Evolutionary conservation across 2,888 invertebrate genomes (phyloP).

Genomic region (Chironomus riparius): DNA sequence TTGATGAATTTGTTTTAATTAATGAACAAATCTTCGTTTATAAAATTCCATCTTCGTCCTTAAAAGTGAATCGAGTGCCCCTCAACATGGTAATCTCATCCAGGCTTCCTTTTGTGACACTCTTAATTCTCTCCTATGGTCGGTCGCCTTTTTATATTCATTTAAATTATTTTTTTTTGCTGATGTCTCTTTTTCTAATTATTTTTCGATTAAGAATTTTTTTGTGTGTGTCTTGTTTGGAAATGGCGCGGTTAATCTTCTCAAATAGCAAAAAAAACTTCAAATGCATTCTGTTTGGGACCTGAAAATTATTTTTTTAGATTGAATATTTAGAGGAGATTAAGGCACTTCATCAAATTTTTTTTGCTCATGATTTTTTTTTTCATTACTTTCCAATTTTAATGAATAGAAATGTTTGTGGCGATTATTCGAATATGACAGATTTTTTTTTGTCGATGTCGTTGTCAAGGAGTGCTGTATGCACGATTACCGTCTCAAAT

Average conservation of each 20-base stretch:
- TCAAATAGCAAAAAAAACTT: slow-evolving; percentile 1
- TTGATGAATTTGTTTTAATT: slow-evolving; percentile 25
- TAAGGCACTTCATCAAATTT: slow-evolving; percentile 20
- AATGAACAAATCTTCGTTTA: not conserved
- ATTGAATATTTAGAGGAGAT: slow-evolving; percentile 6
- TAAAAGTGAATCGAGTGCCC: not conserved
- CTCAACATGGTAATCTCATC: not conserved
- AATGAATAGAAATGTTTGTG: not conserved
- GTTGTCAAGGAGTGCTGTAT: not conserved
- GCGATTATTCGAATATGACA: slow-evolving; percentile 6
- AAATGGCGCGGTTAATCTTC: slow-evolving; percentile 8
- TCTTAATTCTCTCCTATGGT: not conserved
- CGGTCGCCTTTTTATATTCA: not conserved
- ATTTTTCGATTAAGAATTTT: slow-evolving; percentile 22
- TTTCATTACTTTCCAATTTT: no score
- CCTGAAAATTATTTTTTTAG: not conserved
- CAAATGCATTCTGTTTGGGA: slow-evolving; percentile 1
- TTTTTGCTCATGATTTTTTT: slow-evolving; percentile 2
- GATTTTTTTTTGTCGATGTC: not conserved
- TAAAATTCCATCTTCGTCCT: not conserved
- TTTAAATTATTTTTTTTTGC: not conserved
- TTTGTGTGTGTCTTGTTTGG: not conserved
- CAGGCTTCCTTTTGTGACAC: not conserved
- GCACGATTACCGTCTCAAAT: not conserved
- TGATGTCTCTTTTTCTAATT: not conserved